Evolutionary conservation across 2,113 vertebrate genomes (phyloP).

Genomic region (Dicrurus megarhynchus): DNA sequence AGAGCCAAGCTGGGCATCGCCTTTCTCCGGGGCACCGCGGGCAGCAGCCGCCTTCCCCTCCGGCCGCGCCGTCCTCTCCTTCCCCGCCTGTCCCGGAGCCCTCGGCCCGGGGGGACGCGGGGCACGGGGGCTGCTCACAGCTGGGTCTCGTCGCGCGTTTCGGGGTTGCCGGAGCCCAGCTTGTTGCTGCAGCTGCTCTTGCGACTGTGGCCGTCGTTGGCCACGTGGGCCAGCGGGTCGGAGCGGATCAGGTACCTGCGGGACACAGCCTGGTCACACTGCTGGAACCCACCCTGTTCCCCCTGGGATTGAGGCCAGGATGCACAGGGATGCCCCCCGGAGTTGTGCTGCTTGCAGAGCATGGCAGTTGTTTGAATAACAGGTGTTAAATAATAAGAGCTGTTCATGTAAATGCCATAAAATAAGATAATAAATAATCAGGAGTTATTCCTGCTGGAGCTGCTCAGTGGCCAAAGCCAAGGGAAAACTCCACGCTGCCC

Average conservation of each 20-base stretch:
- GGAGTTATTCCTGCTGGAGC: background rate
- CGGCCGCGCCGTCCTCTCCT: background rate
- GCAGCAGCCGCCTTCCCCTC: background rate
- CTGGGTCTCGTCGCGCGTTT: conserved; percentile 87
- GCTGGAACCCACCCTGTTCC: fast-evolving
- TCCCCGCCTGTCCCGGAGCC: background rate
- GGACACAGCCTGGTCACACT: fast-evolving
- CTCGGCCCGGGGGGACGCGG: fast-evolving
- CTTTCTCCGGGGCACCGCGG: background rate
- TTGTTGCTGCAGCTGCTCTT: conserved; percentile 74
- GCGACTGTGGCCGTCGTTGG: conserved; percentile 78
- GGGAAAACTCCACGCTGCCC: fast-evolving
- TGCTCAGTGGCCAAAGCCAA: background rate
- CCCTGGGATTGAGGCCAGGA: fast-evolving
- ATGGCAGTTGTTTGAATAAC: fast-evolving
- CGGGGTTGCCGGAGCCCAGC: conserved; percentile 76
- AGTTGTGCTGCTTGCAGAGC: background rate
- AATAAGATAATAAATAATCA: background rate
- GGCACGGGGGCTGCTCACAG: conserved; percentile 49
- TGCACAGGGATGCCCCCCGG: fast-evolving
- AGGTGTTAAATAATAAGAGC: background rate
- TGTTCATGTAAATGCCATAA: fast-evolving
- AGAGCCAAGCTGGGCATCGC: background rate
- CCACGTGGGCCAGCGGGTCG: conserved; percentile 89
- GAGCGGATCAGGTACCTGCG: conserved; percentile 92